Evolutionary conservation across 2,797 vertebrate species (phyloP).

Genomic region (Coccyzus lansbergi): DNA sequence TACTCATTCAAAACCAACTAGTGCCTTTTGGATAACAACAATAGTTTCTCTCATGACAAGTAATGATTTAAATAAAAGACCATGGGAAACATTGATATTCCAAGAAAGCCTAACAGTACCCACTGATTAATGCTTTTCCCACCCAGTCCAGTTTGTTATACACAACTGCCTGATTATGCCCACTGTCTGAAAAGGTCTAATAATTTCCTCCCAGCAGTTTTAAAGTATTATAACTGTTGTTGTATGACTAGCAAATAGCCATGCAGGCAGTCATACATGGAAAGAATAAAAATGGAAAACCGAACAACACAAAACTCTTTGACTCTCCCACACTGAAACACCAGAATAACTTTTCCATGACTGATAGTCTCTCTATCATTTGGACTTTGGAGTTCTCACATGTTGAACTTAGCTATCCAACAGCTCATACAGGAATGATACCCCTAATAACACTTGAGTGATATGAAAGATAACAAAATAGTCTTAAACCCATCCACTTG

Average conservation of each 20-base stretch:
- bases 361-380: neutral
- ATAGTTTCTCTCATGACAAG: slow-evolving; percentile 30
- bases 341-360: neutral
- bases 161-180: neutral
- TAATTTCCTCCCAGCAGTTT: slow-evolving; percentile 3
- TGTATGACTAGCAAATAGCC: slow-evolving; percentile 15
- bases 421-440: neutral
- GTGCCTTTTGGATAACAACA: slow-evolving; percentile 43
- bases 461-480: neutral
- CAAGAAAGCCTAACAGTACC: neutral
- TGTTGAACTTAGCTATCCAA: neutral
- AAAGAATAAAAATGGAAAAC: neutral
- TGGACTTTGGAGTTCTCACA: neutral
- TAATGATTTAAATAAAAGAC: slow-evolving; percentile 50
- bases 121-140: neutral
- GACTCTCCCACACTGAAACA: neutral
- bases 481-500: neutral
- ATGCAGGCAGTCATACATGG: neutral
- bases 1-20: slow-evolving; percentile 23
- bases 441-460: neutral
- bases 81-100: slow-evolving; percentile 6
- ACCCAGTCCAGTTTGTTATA: neutral
- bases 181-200: neutral
- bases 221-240: neutral
- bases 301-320: neutral